Evolutionary conservation across 1,140 invertebrate species (phyloP).

Genomic region (Drosophila fuyamai): DNA sequence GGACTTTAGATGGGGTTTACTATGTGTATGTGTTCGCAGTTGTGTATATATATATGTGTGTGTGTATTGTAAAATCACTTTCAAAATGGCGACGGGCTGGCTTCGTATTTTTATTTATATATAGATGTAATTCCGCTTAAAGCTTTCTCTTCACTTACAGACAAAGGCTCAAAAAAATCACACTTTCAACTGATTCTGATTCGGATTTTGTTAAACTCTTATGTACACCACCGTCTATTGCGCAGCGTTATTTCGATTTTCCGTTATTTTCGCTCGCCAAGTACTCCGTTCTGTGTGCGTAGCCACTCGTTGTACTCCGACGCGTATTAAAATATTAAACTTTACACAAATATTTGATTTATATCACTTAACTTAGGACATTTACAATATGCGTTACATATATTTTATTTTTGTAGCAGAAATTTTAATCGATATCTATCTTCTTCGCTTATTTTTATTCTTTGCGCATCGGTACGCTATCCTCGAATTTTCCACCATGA

Average conservation of each 20-base stretch:
- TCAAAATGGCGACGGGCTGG: slow-evolving; percentile 80
- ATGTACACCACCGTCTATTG: slow-evolving; percentile 65
- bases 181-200: slow-evolving; percentile 78
- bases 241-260: slow-evolving; percentile 57
- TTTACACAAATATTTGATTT: slow-evolving; percentile 79
- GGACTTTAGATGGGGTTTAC: slow-evolving; percentile 52
- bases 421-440: slow-evolving; percentile 81
- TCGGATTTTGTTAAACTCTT: slow-evolving; percentile 62
- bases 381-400: slow-evolving; percentile 83
- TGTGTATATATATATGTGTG: slow-evolving; percentile 49
- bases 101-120: slow-evolving; percentile 72
- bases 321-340: slow-evolving; percentile 80
- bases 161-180: slow-evolving; percentile 82
- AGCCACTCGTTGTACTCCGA: slow-evolving; percentile 83
- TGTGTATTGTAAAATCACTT: slow-evolving; percentile 77
- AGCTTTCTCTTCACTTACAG: slow-evolving; percentile 79
- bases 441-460: slow-evolving; percentile 63
- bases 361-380: slow-evolving; percentile 81
- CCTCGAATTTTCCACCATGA: slow-evolving; percentile 77
- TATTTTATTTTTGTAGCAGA: slow-evolving; percentile 75
- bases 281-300: slow-evolving; percentile 68
- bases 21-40: slow-evolving; percentile 41
- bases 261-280: slow-evolving; percentile 53
- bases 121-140: slow-evolving; percentile 77
- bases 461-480: slow-evolving; percentile 73